Base-by-base conservation (phyloP, 2,888 invertebrate species). In the Hirtodrosophila confusa region DNA sequence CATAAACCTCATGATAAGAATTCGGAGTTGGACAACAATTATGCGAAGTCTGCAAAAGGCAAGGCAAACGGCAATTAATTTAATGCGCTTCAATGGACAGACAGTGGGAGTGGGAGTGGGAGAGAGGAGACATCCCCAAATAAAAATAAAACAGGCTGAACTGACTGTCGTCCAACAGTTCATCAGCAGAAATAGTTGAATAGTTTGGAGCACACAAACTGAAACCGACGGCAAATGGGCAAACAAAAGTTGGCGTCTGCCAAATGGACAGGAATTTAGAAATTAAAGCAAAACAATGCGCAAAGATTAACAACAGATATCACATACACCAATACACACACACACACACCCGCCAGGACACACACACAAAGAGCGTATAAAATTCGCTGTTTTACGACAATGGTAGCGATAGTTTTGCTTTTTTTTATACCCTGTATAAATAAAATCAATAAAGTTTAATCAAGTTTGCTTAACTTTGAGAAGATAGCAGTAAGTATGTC, bases 251-350 rank as follows among this genome's bases (percentile, higher is more conserved):
- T 77, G 62, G 58, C 68, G 58, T 69, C 69, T 73, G 74, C 72
- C 77, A 75, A 86, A 86, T 72, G 68, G 49, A 74, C 75, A 66
- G 79, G 73, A 89, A 78, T 79, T 75, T 78, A 67, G 71, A 86
- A 76, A 77, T 85, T 87, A 72, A 75, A 78, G 78, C 86, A 78
- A 86, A 88, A 86, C 88, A 88, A 77, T 88, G 75, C 44, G 45
- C 64, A 79, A 79, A 84, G 86, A 88, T 86, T 88, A 88, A 80
- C 77, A 83, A 72, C 75, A 67, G 79, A 79, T 66, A 86, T 55
- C 37, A 23, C 57, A 54, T 31, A 49, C 37, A 64, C 56, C 39
- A 39, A 12, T 47, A 50, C 33, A 58, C 31, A 54, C 39, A 57
- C 63, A 56, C 35, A 69, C 53, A 77, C 44, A 39, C 17, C 17